A percentile compares a stretch with the other conserved stretches of the same genome.
Evolutionary conservation across 2,888 invertebrate species (phyloP).

Genomic region (Polylopha cassiicola): DNA sequence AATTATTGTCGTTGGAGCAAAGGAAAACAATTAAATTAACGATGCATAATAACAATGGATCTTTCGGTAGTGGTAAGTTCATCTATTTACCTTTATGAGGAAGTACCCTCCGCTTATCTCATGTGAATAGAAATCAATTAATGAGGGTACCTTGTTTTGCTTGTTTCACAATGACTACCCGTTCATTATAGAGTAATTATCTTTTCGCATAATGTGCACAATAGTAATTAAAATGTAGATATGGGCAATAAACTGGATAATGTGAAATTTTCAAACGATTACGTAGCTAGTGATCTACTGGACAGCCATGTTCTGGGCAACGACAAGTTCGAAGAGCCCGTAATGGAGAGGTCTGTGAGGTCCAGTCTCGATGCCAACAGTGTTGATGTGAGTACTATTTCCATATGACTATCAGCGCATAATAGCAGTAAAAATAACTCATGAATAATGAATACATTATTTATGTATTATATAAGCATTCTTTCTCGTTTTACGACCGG

Average conservation of each 20-base stretch:
- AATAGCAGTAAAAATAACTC: no score
- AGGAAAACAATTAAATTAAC: slow-evolving; percentile 18
- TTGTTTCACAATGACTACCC: slow-evolving; percentile 16
- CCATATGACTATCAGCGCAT: background rate
- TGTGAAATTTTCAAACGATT: slow-evolving; percentile 59
- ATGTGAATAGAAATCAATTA: no score
- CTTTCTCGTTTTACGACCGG: no score
- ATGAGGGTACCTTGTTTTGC: slow-evolving; percentile 10
- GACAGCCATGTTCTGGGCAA: slow-evolving; percentile 70
- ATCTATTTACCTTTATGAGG: no score
- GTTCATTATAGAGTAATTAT: slow-evolving; percentile 41
- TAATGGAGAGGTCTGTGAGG: slow-evolving; percentile 65
- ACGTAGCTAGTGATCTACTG: slow-evolving; percentile 70
- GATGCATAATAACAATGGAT: slow-evolving; percentile 66
- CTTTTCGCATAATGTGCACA: slow-evolving; percentile 53
- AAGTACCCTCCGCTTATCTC: no score
- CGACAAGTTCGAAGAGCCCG: slow-evolving; percentile 56
- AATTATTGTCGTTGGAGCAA: slow-evolving; percentile 6
- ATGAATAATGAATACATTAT: slow-evolving; percentile 9
- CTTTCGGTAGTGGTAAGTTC: slow-evolving; percentile 66
- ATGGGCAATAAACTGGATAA: slow-evolving; percentile 67
- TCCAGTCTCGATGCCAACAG: slow-evolving; percentile 68
- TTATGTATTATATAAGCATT: background rate
- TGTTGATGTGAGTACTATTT: slow-evolving; percentile 62
- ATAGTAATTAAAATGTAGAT: slow-evolving; percentile 59